These are phyloP conservation scores for Agraylea sexmaculata DNA, from an alignment of 1,140 invertebrate species.

Conservation along the genomic window DNA sequence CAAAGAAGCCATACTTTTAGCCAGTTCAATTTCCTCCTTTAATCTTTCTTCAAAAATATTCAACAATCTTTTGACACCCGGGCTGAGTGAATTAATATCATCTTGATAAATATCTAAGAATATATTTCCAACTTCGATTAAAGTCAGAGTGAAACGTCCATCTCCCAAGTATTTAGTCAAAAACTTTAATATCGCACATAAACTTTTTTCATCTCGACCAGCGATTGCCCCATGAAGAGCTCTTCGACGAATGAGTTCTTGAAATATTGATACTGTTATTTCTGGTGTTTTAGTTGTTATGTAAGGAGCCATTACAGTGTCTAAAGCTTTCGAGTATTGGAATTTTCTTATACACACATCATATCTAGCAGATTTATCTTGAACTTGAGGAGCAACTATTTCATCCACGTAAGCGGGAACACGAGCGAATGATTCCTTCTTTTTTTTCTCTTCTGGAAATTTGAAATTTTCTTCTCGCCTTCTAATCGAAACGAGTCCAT, in stretches of 20 bases:
- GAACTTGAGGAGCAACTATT: constrained; percentile 36
- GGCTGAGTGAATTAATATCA: constrained; percentile 40
- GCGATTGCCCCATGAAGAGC: constrained; percentile 59
- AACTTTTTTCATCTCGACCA: constrained; percentile 51
- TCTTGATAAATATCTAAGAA: constrained; percentile 64
- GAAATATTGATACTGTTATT: constrained; percentile 64
- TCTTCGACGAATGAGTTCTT: constrained; percentile 70
- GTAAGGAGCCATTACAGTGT: constrained; percentile 52
- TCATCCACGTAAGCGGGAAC: constrained; percentile 40
- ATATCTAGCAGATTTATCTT: constrained; percentile 42
- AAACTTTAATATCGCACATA: constrained; percentile 61
- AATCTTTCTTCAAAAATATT: constrained; percentile 47
- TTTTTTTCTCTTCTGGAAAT: constrained; percentile 28
- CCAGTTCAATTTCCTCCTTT: constrained; percentile 53
- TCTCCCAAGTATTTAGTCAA: constrained; percentile 65
- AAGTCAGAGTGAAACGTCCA: constrained; percentile 54
- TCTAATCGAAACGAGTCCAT: constrained; percentile 78
- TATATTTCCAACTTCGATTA: constrained; percentile 61
- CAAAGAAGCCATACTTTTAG: constrained; percentile 45
- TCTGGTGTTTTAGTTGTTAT: constrained; percentile 57
- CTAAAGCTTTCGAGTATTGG: constrained; percentile 69
- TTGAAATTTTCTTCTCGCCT: constrained; percentile 52
- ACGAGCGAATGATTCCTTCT: constrained; percentile 44
- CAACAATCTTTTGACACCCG: constrained; percentile 47
- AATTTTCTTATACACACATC: constrained; percentile 70